Percentiles rank a stretch among this genome's conserved stretches.
phyloP scores from a whole-genome alignment of 2,797 vertebrate species.

The Cottoperca gobio region DNA sequence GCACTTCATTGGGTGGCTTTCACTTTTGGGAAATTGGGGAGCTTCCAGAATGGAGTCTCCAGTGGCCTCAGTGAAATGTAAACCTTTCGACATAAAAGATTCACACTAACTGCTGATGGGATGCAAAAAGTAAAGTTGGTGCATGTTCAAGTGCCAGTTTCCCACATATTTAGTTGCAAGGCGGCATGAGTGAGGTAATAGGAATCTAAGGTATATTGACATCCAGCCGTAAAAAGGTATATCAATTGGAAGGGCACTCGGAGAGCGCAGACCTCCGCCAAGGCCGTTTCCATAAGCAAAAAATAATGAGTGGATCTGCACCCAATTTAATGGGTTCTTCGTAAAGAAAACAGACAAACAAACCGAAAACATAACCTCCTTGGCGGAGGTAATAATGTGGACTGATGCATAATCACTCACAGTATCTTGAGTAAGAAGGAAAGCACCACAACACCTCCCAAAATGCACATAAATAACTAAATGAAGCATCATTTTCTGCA shows the following conservation, averaged over 20 bases:
- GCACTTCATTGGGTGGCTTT: constrained; percentile 55
- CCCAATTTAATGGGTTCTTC: too few relatives aligned
- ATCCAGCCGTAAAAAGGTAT: neutral
- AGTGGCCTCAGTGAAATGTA: constrained; percentile 41
- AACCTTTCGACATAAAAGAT: constrained; percentile 41
- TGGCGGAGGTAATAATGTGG: neutral
- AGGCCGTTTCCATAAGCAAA: too few relatives aligned
- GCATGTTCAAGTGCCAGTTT: neutral
- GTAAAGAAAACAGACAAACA: too few relatives aligned
- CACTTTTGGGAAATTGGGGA: constrained; percentile 37
- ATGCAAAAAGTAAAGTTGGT: neutral
- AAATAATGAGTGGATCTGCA: too few relatives aligned
- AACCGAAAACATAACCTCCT: too few relatives aligned
- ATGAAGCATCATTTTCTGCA: neutral
- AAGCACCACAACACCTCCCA: neutral
- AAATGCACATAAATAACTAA: neutral
- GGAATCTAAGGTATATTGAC: neutral
- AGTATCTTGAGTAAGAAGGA: neutral
- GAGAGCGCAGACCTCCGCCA: too few relatives aligned
- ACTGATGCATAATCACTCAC: neutral
- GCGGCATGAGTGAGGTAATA: neutral
- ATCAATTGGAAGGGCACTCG: neutral
- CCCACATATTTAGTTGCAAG: neutral
- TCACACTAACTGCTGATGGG: constrained; percentile 13
- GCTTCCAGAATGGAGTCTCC: constrained; percentile 40